phyloP scores from a whole-genome alignment of 2,888 invertebrate species.

The Clitarchus hookeri region DNA sequence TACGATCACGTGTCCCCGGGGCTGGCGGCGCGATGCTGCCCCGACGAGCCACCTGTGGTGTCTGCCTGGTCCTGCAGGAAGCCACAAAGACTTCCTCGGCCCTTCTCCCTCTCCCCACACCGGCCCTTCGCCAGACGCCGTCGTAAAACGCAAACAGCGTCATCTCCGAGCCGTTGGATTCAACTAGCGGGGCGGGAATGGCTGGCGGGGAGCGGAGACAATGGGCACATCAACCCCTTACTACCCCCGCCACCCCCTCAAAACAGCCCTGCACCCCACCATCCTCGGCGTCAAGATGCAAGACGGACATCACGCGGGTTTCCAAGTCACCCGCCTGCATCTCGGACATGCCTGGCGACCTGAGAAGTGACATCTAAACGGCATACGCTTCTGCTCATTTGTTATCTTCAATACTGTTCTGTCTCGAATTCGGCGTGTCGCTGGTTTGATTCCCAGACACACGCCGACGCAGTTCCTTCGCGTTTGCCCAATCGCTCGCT shows the following conservation, averaged over 20 bases:
- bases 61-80: background rate
- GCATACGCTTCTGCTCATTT: too few relatives aligned
- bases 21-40: background rate
- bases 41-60: conserved; percentile 14
- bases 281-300: background rate
- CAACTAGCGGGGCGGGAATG: conserved; percentile 43
- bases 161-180: conserved; percentile 45
- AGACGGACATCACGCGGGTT: background rate
- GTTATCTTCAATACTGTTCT: too few relatives aligned
- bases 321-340: background rate
- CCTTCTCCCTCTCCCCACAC: background rate
- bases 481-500: too few relatives aligned
- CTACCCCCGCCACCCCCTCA: conserved; percentile 22
- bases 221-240: conserved; percentile 37
- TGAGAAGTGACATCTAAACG: too few relatives aligned
- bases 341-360: background rate
- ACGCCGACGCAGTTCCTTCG: too few relatives aligned
- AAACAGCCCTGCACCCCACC: conserved; percentile 1
- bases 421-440: too few relatives aligned
- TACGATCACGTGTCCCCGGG: background rate
- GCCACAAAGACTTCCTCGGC: background rate
- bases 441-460: too few relatives aligned
- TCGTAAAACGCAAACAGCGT: conserved; percentile 44
- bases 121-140: conserved; percentile 37
- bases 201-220: conserved; percentile 35